These are phyloP conservation scores for Drosophila ercepeae DNA, from an alignment of 1,140 invertebrate genomes.

Conservation along the genomic window DNA sequence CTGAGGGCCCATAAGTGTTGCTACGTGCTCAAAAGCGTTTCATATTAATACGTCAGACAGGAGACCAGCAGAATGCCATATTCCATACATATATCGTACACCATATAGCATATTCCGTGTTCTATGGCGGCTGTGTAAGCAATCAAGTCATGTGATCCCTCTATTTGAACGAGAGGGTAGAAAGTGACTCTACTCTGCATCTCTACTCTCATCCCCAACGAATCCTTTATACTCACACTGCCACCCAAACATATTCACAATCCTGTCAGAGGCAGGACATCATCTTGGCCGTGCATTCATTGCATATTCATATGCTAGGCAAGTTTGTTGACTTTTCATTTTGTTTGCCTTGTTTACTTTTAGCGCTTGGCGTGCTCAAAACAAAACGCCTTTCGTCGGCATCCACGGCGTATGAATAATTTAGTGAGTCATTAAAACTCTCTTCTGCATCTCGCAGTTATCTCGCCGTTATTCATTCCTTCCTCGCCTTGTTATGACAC, in stretches of 20 bases:
- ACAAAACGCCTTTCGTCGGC: constrained; percentile 76
- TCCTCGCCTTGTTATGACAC: constrained; percentile 70
- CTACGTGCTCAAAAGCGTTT: constrained; percentile 82
- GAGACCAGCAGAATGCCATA: constrained; percentile 35
- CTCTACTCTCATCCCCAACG: constrained; percentile 13
- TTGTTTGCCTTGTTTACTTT: constrained; percentile 82
- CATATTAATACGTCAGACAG: constrained; percentile 79
- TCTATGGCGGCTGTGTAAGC: constrained; percentile 70
- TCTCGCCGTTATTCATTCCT: constrained; percentile 10
- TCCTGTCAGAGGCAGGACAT: constrained; percentile 45
- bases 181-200: constrained; percentile 74
- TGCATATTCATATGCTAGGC: constrained; percentile 73
- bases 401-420: constrained; percentile 80
- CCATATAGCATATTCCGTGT: constrained; percentile 54
- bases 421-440: constrained; percentile 80
- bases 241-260: constrained; percentile 6
- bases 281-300: constrained; percentile 75
- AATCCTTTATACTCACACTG: constrained; percentile 8
- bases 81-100: constrained; percentile 24
- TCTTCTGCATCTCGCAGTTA: constrained; percentile 34
- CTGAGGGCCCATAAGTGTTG: constrained; percentile 73
- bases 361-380: constrained; percentile 78
- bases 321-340: constrained; percentile 83
- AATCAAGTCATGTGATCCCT: constrained; percentile 81
- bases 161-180: constrained; percentile 77